phyloP scores from a whole-genome alignment of 2,888 invertebrate species.

The Hemicrepidius hirtus region DNA sequence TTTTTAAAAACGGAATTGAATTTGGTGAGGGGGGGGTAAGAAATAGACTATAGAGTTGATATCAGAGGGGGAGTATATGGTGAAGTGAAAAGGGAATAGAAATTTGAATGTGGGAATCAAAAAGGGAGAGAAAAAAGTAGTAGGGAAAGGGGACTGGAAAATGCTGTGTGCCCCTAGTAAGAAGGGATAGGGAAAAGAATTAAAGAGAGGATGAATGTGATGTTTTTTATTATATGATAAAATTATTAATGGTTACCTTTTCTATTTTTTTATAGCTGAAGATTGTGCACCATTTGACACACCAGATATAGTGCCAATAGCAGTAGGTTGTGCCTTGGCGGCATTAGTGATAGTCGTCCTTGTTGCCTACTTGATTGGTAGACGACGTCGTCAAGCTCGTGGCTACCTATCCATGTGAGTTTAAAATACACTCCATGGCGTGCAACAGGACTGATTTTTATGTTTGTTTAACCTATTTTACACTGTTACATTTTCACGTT shows the following conservation, averaged over 20 bases:
- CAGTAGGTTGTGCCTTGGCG: constrained; percentile 95
- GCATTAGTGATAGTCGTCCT: constrained; percentile 93
- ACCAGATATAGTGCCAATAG: constrained; percentile 96
- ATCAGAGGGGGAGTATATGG: no score
- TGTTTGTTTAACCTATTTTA: constrained; percentile 42
- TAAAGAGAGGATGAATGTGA: no score
- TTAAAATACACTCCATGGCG: constrained; percentile 59
- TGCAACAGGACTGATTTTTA: constrained; percentile 37
- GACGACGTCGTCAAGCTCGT: constrained; percentile 86
- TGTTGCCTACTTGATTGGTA: constrained; percentile 93
- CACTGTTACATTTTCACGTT: constrained; percentile 31
- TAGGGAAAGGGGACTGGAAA: no score
- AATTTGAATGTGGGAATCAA: no score
- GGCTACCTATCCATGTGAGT: constrained; percentile 93
- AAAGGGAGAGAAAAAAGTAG: no score
- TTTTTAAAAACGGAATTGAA: no score
- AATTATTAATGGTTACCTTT: constrained; percentile 14
- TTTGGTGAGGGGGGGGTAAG: no score
- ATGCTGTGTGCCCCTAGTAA: no score
- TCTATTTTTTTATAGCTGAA: constrained; percentile 75
- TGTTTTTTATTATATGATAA: no score
- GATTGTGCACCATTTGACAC: constrained; percentile 84
- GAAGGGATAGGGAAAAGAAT: no score
- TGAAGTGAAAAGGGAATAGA: no score
- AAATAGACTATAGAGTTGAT: no score